Conservation (phyloP, 2,888 invertebrate species). For the Hetaerina titia region DNA sequence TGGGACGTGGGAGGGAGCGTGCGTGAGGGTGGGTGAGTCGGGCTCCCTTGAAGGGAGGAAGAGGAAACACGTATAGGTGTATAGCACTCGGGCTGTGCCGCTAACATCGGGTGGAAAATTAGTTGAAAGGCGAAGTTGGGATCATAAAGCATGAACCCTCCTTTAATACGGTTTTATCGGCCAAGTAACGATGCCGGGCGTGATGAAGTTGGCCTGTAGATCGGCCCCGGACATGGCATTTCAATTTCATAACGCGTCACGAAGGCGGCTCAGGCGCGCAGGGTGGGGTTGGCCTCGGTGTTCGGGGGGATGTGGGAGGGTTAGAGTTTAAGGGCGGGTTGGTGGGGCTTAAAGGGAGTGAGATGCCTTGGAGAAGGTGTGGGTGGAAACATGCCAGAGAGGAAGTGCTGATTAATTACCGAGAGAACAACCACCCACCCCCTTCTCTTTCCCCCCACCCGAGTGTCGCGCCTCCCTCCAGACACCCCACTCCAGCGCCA, state of each 20-base stretch:
- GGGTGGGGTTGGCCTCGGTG: not conserved
- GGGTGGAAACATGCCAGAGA: not conserved
- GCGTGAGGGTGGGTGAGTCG: not conserved
- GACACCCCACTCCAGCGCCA: not conserved
- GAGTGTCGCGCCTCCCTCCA: not conserved
- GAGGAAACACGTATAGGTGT: not conserved
- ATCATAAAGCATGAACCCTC: conserved; percentile 67
- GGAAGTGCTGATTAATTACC: conserved; percentile 59
- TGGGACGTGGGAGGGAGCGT: not conserved
- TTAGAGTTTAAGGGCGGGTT: not conserved
- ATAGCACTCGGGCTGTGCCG: conserved; percentile 20
- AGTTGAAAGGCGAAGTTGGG: conserved; percentile 66
- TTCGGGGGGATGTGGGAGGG: not conserved
- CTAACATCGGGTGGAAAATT: conserved; percentile 61
- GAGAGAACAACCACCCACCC: not conserved
- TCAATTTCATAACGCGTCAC: conserved; percentile 68
- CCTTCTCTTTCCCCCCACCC: not conserved
- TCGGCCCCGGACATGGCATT: conserved; percentile 67
- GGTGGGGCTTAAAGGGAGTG: not conserved
- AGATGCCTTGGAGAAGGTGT: conserved; percentile 26
- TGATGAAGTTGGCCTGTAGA: conserved; percentile 68
- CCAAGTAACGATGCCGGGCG: conserved; percentile 64
- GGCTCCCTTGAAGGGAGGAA: not conserved
- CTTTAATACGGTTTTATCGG: conserved; percentile 68
- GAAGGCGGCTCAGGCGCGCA: conserved; percentile 32